These are phyloP conservation scores for Cetonia aurata DNA, from an alignment of 2,888 invertebrate species.

Conservation along the genomic window DNA sequence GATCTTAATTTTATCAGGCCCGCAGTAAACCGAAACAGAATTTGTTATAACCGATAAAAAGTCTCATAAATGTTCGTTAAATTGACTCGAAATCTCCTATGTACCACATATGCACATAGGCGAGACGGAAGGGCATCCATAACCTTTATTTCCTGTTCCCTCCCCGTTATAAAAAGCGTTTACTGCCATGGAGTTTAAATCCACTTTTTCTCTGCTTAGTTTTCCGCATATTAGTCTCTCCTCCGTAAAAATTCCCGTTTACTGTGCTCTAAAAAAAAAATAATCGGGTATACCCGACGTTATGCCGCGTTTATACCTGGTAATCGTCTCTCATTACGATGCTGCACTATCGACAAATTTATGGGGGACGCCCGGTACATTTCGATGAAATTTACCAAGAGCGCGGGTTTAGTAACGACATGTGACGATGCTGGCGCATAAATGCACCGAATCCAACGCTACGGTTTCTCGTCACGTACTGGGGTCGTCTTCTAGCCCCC, in stretches of 20 bases:
- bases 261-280: conserved; percentile 37
- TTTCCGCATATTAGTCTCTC: conserved; percentile 36
- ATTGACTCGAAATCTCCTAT: conserved; percentile 18
- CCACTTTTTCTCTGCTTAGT: conserved; percentile 35
- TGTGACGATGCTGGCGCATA: conserved; percentile 5
- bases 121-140: not conserved
- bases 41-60: conserved; percentile 40
- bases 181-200: conserved; percentile 35
- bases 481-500: conserved; percentile 20
- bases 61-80: conserved; percentile 33
- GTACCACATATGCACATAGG: conserved; percentile 14
- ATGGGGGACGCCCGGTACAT: conserved; percentile 7
- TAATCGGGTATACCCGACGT: conserved; percentile 25
- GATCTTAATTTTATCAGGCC: conserved; percentile 39
- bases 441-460: conserved; percentile 7
- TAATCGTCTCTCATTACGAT: conserved; percentile 31
- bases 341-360: conserved; percentile 19
- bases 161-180: conserved; percentile 33
- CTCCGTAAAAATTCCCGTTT: conserved; percentile 31
- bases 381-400: conserved; percentile 8
- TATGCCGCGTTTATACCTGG: conserved; percentile 27
- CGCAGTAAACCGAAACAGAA: conserved; percentile 35
- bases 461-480: conserved; percentile 32
- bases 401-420: not conserved
- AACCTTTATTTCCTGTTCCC: conserved; percentile 29